These are phyloP conservation scores for Dipodomys spectabilis DNA, from an alignment of 2,113 vertebrate species.

Conservation along the genomic window DNA sequence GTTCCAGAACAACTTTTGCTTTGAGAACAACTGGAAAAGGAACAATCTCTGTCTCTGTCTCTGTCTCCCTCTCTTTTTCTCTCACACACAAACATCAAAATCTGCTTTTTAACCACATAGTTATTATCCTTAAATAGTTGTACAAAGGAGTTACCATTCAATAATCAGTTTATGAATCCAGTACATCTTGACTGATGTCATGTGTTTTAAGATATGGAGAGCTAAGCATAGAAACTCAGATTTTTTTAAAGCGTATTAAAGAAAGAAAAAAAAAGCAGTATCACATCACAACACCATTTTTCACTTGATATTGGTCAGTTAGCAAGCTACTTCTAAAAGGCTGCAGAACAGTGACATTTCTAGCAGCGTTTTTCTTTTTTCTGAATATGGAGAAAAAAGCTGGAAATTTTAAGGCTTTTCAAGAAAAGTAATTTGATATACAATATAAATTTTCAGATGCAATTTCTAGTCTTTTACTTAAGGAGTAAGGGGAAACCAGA, in stretches of 20 bases:
- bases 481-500: background rate
- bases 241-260: background rate
- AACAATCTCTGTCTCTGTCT: background rate
- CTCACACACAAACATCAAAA: background rate
- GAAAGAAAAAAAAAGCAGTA: background rate
- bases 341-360: background rate
- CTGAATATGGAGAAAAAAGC: background rate
- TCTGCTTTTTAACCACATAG: background rate
- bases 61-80: too few species aligned
- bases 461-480: background rate
- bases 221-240: background rate
- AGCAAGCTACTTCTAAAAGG: background rate
- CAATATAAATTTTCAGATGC: background rate
- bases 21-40: background rate
- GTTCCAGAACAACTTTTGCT: background rate
- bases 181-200: too few species aligned
- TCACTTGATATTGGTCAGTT: background rate
- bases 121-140: too few species aligned
- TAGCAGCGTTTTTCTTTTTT: background rate
- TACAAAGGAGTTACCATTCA: too few species aligned
- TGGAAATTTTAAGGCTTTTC: background rate
- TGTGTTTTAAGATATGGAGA: background rate
- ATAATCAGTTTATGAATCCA: too few species aligned
- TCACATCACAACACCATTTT: background rate
- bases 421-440: background rate